These are phyloP conservation scores for Myocastor coypus DNA, from an alignment of 2,113 vertebrate species.

Conservation along the genomic window DNA sequence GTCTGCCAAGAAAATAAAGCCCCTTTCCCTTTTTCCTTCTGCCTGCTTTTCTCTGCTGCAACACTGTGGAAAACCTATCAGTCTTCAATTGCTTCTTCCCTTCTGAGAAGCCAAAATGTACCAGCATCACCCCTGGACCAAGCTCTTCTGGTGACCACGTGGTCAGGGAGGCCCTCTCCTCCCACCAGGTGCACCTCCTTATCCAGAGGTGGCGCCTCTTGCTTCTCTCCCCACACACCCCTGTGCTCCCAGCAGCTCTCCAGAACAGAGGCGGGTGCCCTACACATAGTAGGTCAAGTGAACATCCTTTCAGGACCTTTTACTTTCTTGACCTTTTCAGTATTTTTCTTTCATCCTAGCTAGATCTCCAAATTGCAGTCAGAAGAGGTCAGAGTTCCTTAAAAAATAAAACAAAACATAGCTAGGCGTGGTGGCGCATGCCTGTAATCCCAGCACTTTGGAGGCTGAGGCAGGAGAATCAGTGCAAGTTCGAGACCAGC, in stretches of 20 bases:
- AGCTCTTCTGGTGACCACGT: background rate
- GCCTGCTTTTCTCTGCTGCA: too few relatives aligned
- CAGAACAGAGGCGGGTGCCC: background rate
- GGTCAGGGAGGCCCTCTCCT: background rate
- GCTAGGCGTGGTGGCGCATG: too few relatives aligned
- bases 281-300: background rate
- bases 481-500: too few relatives aligned
- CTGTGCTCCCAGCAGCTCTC: background rate
- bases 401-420: too few relatives aligned
- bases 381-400: conserved; percentile 37
- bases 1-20: too few relatives aligned
- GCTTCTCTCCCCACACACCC: conserved; percentile 25
- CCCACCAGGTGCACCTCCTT: background rate
- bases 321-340: conserved; percentile 33
- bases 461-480: too few relatives aligned
- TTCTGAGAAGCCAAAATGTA: conserved; percentile 34
- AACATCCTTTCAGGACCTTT: conserved; percentile 3
- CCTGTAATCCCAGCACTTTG: too few relatives aligned
- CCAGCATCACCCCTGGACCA: conserved; percentile 29
- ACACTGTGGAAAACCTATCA: too few relatives aligned
- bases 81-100: conserved; percentile 40
- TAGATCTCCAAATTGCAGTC: conserved; percentile 46
- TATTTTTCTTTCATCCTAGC: conserved; percentile 46
- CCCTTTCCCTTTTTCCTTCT: too few relatives aligned
- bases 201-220: background rate